These are phyloP conservation scores for Numida meleagris DNA, from an alignment of 2,113 vertebrate genomes.

Conservation along the genomic window DNA sequence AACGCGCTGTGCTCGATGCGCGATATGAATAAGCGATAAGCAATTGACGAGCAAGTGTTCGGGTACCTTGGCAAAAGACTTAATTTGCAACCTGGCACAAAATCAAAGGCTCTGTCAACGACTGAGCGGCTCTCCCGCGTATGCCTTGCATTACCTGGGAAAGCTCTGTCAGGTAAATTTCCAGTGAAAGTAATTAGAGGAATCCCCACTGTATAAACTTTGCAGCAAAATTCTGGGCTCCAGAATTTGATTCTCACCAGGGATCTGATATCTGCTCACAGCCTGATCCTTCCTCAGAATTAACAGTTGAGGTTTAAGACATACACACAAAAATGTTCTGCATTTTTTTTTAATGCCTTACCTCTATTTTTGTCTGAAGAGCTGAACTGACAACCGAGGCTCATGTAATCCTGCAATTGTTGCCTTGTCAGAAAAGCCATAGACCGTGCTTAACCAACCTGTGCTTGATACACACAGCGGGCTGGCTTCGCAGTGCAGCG, in stretches of 20 bases:
- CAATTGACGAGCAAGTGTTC: conserved; percentile 53
- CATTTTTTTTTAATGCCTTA: conserved; percentile 43
- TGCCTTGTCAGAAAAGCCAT: conserved; percentile 7
- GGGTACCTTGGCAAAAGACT: conserved; percentile 73
- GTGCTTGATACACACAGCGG: not conserved
- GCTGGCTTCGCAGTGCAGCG: not conserved
- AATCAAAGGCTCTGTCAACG: conserved; percentile 77
- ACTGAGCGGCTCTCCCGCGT: conserved; percentile 43
- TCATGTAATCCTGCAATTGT: not conserved
- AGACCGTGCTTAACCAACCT: not conserved
- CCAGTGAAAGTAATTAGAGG: conserved; percentile 81
- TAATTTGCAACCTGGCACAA: conserved; percentile 76
- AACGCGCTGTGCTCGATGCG: not conserved
- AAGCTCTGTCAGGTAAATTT: conserved; percentile 74
- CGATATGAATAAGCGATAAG: conserved; percentile 55
- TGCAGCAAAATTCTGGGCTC: conserved; percentile 60
- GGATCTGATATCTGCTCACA: conserved; percentile 58
- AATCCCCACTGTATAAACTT: conserved; percentile 69
- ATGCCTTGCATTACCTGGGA: conserved; percentile 62
- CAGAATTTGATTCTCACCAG: conserved; percentile 57
- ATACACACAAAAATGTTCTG: not conserved
- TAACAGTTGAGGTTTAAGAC: conserved; percentile 22
- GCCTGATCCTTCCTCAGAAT: conserved; percentile 50
- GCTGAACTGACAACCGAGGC: conserved; percentile 26
- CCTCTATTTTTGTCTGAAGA: not conserved